phyloP scores from a whole-genome alignment of 1,140 invertebrate species.

The Hylaeus volcanicus region DNA sequence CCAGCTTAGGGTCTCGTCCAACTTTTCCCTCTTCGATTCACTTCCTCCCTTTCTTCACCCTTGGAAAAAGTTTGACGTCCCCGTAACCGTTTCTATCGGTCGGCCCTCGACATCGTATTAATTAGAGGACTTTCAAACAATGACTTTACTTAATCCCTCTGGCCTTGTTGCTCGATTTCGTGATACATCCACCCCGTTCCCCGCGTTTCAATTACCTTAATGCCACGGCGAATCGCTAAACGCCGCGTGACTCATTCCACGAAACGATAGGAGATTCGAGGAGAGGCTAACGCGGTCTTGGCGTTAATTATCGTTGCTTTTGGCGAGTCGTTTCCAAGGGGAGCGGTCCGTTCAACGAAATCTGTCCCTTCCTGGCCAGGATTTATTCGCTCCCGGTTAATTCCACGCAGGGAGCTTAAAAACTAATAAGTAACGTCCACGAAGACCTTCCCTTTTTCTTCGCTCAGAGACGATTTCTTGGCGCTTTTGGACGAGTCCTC shows the following conservation, averaged over 20 bases:
- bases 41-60: conserved; percentile 8
- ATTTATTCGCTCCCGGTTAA: conserved; percentile 49
- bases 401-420: conserved; percentile 49
- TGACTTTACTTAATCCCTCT: conserved; percentile 37
- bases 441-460: not conserved
- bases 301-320: not conserved
- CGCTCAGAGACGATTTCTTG: not conserved
- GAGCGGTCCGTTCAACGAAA: not conserved
- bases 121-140: conserved; percentile 51
- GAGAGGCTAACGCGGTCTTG: too few relatives aligned
- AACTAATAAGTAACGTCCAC: conserved; percentile 56
- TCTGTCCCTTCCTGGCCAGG: not conserved
- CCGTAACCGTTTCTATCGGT: conserved; percentile 42
- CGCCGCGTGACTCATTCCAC: not conserved
- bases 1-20: not conserved
- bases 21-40: conserved; percentile 20
- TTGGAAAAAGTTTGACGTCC: conserved; percentile 34
- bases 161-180: not conserved
- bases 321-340: too few relatives aligned
- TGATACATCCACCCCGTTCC: not conserved
- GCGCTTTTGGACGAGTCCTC: not conserved
- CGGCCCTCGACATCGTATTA: conserved; percentile 45
- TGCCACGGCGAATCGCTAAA: not conserved
- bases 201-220: conserved; percentile 7
- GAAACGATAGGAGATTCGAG: conserved; percentile 1